Evolutionary conservation across 1,140 invertebrate species (phyloP), one percentile per base, ranked within the genome.

Genomic region (Sitobion miscanthi): DNA sequence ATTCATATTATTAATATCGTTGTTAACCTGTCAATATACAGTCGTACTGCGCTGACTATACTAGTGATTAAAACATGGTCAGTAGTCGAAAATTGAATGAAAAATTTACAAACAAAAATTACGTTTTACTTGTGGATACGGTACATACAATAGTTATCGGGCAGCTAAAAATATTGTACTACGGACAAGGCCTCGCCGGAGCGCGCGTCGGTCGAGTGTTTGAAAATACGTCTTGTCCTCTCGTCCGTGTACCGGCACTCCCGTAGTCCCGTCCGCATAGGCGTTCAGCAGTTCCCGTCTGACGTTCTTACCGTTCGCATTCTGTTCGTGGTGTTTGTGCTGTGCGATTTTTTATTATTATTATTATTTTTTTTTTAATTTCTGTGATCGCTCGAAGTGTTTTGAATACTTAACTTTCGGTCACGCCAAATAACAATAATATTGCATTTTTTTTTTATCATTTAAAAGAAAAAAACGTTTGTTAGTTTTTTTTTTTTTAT

Each of bases 161-260:
- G 25, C 47, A 25, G 21, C 2, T 21, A 17, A 62, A 42, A 90
- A 17, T 90, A 62, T 90, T 42, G 88, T 90, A 90, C 25, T 0
- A 17, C 7, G 0, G 23, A 25, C 88, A 62, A 17, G 23, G 35
- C 21, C 21, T 23, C 89, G 54, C 89, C 11, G 89, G 89, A 90
- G 89, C 1, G 89, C 89, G 89, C 89, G 82, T 83, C 90, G 90
- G 90, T 83, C 90, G 90, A 62, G 1, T 30, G 57, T 62, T 69
- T 23, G 38, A 20, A 90, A 57, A 45, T 45, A 35, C 54, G n/a
- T 77, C n/a, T 77, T 77, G 62, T 77, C 62, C 62, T 62, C 25
- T 42, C 30, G 54, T 42, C 54, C 2, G 88, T 62, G n/a, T 54
- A 47, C n/a, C 90, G 90, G 62, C 69, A 47, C 69, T 49, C 45